Conservation (phyloP, 1,140 invertebrate species). For the Drosophila kikkawai region DNA sequence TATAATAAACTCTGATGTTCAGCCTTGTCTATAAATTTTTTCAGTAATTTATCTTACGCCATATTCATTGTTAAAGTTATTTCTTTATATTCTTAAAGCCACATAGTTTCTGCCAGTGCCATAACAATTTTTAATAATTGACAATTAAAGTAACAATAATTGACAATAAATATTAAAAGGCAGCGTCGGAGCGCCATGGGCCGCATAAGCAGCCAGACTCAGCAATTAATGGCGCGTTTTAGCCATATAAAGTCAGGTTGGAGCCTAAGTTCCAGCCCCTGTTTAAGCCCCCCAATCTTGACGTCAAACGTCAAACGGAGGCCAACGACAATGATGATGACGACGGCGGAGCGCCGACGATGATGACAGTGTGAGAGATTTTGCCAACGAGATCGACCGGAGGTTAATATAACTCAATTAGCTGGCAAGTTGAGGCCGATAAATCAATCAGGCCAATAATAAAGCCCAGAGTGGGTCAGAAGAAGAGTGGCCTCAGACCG, state of each 20-base stretch:
- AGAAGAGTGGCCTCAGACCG: not conserved
- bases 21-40: too few species aligned
- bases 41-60: not conserved
- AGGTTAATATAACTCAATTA: conserved; percentile 80
- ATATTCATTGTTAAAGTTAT: not conserved
- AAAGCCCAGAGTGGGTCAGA: conserved; percentile 36
- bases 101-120: conserved; percentile 15
- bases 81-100: not conserved
- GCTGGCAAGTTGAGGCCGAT: conserved; percentile 54
- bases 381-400: conserved; percentile 16
- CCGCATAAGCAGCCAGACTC: conserved; percentile 21
- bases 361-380: conserved; percentile 54
- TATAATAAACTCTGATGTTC: too few species aligned
- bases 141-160: conserved; percentile 82
- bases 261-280: conserved; percentile 38
- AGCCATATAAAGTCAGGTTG: conserved; percentile 71
- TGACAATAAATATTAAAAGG: conserved; percentile 81
- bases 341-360: conserved; percentile 21
- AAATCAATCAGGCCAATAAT: conserved; percentile 73
- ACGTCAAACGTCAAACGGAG: conserved; percentile 47
- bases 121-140: conserved; percentile 75
- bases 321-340: conserved; percentile 39
- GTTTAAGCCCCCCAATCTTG: conserved; percentile 40
- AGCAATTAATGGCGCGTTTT: conserved; percentile 80
- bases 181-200: conserved; percentile 42